Base-by-base conservation (phyloP, 2,113 vertebrate genomes). In the Paralichthys olivaceus region DNA sequence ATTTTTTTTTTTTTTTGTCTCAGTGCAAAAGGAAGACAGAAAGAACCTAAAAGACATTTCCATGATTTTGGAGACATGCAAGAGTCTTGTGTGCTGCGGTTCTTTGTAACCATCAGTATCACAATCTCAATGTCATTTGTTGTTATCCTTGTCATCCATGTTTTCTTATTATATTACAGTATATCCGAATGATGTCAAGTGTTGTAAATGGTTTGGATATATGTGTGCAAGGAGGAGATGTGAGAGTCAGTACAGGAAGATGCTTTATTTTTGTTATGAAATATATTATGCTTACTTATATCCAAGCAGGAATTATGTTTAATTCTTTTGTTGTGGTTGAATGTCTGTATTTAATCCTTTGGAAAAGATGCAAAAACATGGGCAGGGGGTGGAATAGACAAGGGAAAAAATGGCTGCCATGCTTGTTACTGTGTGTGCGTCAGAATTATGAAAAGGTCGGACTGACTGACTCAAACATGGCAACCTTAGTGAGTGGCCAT, bases 201-300 rank as follows among this genome's bases (percentile, higher is more conserved):
- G 89, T 93, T 94, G 89, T 79, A 84, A 88, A 94, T 91, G 91
- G 93, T 94, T 94, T 94, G 91, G 93, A 93, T 93, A 93, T 89
- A 87, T 94, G 92, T 92, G 91, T 87, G 92, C 91, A 81, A 85
- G 78, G 77, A 89, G 81, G 75, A 87, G 83, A 78, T 86, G 84
- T 81, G 83, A 78, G 83, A 87, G 85, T 95, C 87, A 83, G 94
- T 92, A 88, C 85, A 89, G 92, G 89, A 92, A 96, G 95, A 96
- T 96, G 95, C 95, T 97, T 97, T 97, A 97, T 97, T 97, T 97
- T 97, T 96, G 96, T 96, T 97, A 96, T 96, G 93, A 95, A 91
- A 94, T 93, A 93, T 93, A 95, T 96, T 95, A 95, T 93, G 94
- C 95, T 96, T 96, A 95, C 90, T 89, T 96, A 95, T 96, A 96